These are phyloP conservation scores for Corynorhinus townsendii DNA, from an alignment of 2,113 vertebrate species.

Conservation along the genomic window DNA sequence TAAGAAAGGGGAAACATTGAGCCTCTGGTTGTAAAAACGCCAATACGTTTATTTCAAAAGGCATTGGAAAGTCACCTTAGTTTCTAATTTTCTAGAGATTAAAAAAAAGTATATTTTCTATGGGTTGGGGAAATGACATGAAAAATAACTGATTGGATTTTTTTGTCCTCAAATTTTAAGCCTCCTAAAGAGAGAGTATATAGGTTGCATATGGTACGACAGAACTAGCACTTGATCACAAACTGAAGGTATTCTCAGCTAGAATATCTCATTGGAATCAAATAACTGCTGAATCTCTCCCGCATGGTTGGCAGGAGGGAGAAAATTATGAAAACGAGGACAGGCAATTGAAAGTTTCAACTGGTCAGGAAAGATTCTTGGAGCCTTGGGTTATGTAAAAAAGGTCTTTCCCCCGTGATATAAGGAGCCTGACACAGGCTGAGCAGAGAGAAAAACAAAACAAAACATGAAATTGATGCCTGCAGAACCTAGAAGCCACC, in stretches of 20 bases:
- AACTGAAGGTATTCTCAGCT: not conserved
- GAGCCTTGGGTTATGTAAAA: not conserved
- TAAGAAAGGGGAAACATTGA: not conserved
- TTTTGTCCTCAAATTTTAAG: not conserved
- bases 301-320: not conserved
- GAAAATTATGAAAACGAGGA: accelerated
- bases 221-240: not conserved
- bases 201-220: not conserved
- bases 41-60: not conserved
- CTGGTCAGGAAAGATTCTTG: not conserved
- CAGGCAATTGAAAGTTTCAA: not conserved
- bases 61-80: not conserved
- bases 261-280: not conserved
- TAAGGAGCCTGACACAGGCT: not conserved
- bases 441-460: not conserved
- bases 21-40: not conserved
- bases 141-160: not conserved
- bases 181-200: not conserved
- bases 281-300: not conserved
- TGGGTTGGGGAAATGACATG: not conserved
- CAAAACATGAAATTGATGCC: not conserved
- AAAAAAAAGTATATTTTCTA: conserved; percentile 10
- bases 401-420: not conserved
- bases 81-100: conserved; percentile 8
- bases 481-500: not conserved